Evolutionary conservation across 2,888 invertebrate genomes (phyloP).

Genomic region (Trachelus iudaicus): DNA sequence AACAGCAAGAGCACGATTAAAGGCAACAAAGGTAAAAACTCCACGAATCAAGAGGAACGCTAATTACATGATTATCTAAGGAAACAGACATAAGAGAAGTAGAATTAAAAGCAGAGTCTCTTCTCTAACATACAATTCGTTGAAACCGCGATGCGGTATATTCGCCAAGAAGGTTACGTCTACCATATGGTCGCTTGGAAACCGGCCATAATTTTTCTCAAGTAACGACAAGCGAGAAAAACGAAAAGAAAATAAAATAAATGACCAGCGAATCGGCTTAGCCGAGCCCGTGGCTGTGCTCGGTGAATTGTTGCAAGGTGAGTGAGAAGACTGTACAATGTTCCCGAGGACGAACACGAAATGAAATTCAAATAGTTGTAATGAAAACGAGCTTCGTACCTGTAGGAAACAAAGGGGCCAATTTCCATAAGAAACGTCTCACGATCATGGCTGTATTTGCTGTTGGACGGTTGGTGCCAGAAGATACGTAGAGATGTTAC

Average conservation of each 20-base stretch:
- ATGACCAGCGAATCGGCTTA: neutral
- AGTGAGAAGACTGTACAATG: neutral
- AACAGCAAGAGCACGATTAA: neutral
- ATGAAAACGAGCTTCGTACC: no score
- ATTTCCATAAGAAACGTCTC: no score
- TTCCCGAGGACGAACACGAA: neutral
- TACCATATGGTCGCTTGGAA: conserved; percentile 52
- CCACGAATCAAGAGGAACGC: no score
- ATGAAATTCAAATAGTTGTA: no score
- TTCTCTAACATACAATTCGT: neutral
- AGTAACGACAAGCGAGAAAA: conserved; percentile 17
- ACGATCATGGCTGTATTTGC: no score
- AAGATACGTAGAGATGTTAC: no score
- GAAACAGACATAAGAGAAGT: neutral
- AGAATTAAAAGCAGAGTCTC: neutral
- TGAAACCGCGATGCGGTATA: conserved; percentile 22
- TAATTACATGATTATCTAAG: no score
- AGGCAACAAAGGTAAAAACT: no score
- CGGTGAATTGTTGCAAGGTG: conserved; percentile 2
- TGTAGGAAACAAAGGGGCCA: no score
- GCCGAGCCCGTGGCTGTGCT: neutral
- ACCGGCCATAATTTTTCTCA: conserved; percentile 45
- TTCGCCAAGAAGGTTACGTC: conserved; percentile 50
- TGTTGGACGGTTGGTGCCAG: no score
- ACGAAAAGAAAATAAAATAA: conserved; percentile 27